Evolutionary conservation across 2,797 vertebrate species (phyloP).

Genomic region (Lates japonicus): DNA sequence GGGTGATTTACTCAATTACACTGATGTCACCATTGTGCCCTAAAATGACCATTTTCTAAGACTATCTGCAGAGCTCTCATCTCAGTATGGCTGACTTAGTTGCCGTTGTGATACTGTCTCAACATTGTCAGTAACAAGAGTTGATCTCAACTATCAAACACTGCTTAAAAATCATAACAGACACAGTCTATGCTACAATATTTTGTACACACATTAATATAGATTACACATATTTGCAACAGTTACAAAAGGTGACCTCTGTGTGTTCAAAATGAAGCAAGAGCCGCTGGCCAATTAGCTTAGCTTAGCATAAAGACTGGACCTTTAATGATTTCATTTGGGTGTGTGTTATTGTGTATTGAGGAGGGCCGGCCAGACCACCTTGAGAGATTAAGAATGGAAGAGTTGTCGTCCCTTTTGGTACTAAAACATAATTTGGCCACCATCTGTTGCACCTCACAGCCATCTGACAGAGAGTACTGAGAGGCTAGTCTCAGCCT

Average conservation of each 20-base stretch:
- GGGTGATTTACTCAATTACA: slow-evolving; percentile 23
- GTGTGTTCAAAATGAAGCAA: neutral
- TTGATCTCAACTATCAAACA: neutral
- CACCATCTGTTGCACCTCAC: slow-evolving; percentile 59
- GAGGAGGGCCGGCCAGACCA: slow-evolving; percentile 4
- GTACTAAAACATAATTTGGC: slow-evolving; percentile 54
- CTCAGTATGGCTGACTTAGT: neutral
- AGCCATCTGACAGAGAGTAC: slow-evolving; percentile 53
- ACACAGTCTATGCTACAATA: neutral
- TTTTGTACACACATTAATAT: neutral
- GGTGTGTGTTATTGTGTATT: slow-evolving; percentile 12
- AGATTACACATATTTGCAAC: neutral
- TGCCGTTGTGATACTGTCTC: neutral
- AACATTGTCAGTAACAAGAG: neutral
- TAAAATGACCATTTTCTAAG: neutral
- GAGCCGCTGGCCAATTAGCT: neutral
- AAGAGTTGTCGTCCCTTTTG: slow-evolving; percentile 43
- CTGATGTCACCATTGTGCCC: neutral
- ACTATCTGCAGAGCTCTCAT: neutral
- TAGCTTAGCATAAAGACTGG: neutral
- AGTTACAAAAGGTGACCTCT: neutral
- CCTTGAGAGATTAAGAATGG: slow-evolving; percentile 36
- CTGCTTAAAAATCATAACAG: neutral
- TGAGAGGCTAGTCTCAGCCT: slow-evolving; percentile 37
- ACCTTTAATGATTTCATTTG: neutral